Evolutionary conservation across 2,888 invertebrate species (phyloP), one percentile per base, ranked within the genome.

Genomic region (Conistra vaccinii): DNA sequence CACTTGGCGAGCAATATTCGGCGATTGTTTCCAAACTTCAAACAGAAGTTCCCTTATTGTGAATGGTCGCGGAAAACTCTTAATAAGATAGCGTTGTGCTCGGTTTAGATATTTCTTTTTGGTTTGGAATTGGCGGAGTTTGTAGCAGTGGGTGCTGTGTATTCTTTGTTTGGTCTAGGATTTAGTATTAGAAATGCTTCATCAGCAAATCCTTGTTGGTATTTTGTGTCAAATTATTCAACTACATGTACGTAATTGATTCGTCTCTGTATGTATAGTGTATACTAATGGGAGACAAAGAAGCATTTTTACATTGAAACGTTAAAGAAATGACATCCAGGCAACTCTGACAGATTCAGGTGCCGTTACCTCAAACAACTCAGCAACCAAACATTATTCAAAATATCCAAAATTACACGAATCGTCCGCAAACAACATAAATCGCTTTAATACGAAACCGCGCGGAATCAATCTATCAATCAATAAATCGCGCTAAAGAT

Each of bases 401-500:
- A 73, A 79, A 72, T 68, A 57, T 65, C 29, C 53, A 68, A 69
- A 61, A 73, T 81, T 66, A 69, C 39, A 63, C 69, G 72, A 85
- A 80, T 78, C 61, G 51, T 51, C 80, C 67, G 51, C 83, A 85
- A 85, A 80, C 80, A 85, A 80, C 79, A 85, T 80, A 86, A 87
- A 76, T 87, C 80, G 76, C 67, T 83, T 76, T 78, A 85, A 81
- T 81, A 85, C 76, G 70, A 86, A 79, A 87, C 84, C 84, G 71
- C 85, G 70, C 58, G 87, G 91, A 93, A 95, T 95, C 94, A 94
- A 95, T 95, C 95, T 93, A 95, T 95, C 95, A 95, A 95, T 96
- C 95, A 95, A 95, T 95, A 95, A 94, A 94, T 94, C 94, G 93
- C 88, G 93, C 93, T 93, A 93, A 95, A 96, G 96, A 96, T 96